These are phyloP conservation scores for Phaonia tiefii DNA, from an alignment of 2,888 invertebrate genomes.

Conservation along the genomic window DNA sequence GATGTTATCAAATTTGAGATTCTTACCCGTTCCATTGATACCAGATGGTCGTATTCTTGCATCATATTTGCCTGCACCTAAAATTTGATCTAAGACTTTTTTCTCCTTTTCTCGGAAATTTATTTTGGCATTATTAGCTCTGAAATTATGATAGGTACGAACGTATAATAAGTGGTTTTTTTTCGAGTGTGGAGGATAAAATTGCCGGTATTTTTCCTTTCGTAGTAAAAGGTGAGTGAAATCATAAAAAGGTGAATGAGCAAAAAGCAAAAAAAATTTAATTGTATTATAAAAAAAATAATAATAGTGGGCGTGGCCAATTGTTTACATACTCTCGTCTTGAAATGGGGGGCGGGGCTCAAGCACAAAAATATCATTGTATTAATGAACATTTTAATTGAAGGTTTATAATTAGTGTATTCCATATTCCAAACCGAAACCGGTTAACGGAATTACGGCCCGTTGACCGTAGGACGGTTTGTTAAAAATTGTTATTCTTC, in stretches of 20 bases:
- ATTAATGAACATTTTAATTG: too few relatives aligned
- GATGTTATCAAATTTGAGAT: conserved; percentile 15
- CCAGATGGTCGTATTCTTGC: conserved; percentile 96
- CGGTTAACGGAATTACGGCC: too few relatives aligned
- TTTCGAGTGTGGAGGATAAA: conserved; percentile 36
- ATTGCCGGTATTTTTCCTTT: too few relatives aligned
- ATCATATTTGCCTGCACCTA: conserved; percentile 94
- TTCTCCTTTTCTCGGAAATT: conserved; percentile 97
- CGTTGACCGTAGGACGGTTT: too few relatives aligned
- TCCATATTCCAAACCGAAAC: too few relatives aligned
- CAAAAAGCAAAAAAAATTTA: background rate
- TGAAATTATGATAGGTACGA: conserved; percentile 81
- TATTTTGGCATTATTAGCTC: conserved; percentile 90
- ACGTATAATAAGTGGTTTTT: conserved; percentile 74
- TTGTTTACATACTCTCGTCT: too few relatives aligned
- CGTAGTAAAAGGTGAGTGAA: conserved; percentile 3
- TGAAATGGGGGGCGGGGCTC: too few relatives aligned
- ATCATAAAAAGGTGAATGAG: background rate
- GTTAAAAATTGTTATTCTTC: too few relatives aligned
- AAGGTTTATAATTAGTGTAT: too few relatives aligned
- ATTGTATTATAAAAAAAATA: too few relatives aligned
- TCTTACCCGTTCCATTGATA: conserved; percentile 94
- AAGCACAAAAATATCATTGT: too few relatives aligned
- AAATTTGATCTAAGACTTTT: conserved; percentile 94
- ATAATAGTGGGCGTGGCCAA: too few relatives aligned